Evolutionary conservation across 2,113 vertebrate species (phyloP).

Genomic region (Ictalurus punctatus): DNA sequence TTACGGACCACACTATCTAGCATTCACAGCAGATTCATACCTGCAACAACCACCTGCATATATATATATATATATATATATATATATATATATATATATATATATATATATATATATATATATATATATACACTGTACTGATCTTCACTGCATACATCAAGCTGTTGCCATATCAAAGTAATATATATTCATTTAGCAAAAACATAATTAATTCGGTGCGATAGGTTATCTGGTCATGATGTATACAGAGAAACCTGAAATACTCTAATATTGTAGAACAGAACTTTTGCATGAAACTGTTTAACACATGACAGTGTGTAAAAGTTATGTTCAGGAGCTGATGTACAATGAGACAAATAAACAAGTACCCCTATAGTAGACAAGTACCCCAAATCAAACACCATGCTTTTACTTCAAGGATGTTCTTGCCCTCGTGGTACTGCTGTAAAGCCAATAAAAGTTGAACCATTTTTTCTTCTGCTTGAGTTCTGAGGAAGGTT

Average conservation of each 20-base stretch:
- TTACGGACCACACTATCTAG: too few relatives aligned
- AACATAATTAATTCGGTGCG: too few relatives aligned
- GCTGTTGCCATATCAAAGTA: too few relatives aligned
- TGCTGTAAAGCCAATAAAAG: not conserved
- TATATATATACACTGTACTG: too few relatives aligned
- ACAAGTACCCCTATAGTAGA: not conserved
- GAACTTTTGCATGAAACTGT: not conserved
- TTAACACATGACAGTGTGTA: not conserved
- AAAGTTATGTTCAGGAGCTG: not conserved
- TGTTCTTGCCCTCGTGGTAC: not conserved
- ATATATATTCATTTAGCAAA: too few relatives aligned
- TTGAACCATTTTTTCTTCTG: conserved; percentile 54
- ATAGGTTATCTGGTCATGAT: not conserved
- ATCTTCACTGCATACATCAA: too few relatives aligned
- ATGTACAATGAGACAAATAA: not conserved
- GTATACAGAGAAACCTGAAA: not conserved
- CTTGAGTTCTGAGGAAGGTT: conserved; percentile 53
- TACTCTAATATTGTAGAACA: too few relatives aligned
- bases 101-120: too few relatives aligned
- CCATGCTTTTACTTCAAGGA: not conserved
- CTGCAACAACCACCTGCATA: too few relatives aligned
- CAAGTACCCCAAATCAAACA: not conserved
- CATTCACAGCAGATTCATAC: too few relatives aligned
- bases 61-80: too few relatives aligned
- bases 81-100: too few relatives aligned